Evolutionary conservation across 2,888 invertebrate genomes (phyloP).

Genomic region (Eristalinus sepulchralis): DNA sequence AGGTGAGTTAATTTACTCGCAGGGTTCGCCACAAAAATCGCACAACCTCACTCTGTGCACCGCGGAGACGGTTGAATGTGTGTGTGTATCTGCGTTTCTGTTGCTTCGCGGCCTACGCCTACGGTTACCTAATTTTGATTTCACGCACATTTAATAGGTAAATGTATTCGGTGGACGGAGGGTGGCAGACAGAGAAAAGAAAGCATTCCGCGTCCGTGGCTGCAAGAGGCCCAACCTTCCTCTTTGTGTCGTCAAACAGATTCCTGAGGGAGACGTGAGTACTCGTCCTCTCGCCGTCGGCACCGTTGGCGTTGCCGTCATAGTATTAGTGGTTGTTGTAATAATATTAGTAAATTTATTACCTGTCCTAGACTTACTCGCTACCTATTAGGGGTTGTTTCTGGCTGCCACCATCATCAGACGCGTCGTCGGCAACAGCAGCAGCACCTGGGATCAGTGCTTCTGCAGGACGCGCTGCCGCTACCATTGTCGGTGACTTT

Average conservation of each 20-base stretch:
- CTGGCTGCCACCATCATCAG: constrained; percentile 20
- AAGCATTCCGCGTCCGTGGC: not conserved
- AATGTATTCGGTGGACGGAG: constrained; percentile 55
- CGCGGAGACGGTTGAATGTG: constrained; percentile 24
- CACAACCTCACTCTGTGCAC: constrained; percentile 28
- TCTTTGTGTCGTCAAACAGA: not conserved
- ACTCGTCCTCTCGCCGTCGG: constrained; percentile 8
- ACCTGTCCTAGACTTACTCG: constrained; percentile 63
- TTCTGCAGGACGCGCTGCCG: not conserved
- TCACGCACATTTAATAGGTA: constrained; percentile 71
- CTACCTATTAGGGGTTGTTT: constrained; percentile 67
- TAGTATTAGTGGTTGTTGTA: constrained; percentile 25
- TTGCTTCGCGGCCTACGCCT: constrained; percentile 25
- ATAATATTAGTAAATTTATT: constrained; percentile 70
- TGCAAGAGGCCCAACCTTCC: constrained; percentile 5
- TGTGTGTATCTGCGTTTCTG: not conserved
- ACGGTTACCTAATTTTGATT: constrained; percentile 66
- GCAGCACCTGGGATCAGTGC: not conserved
- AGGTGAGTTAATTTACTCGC: constrained; percentile 58
- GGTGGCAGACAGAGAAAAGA: not conserved
- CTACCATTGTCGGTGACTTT: constrained; percentile 46
- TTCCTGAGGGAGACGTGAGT: not conserved
- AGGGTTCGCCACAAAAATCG: constrained; percentile 58
- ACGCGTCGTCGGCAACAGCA: not conserved
- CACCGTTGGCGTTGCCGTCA: not conserved